These are phyloP conservation scores for Syndactyla subalaris DNA, from an alignment of 2,797 vertebrate genomes.

Conservation along the genomic window DNA sequence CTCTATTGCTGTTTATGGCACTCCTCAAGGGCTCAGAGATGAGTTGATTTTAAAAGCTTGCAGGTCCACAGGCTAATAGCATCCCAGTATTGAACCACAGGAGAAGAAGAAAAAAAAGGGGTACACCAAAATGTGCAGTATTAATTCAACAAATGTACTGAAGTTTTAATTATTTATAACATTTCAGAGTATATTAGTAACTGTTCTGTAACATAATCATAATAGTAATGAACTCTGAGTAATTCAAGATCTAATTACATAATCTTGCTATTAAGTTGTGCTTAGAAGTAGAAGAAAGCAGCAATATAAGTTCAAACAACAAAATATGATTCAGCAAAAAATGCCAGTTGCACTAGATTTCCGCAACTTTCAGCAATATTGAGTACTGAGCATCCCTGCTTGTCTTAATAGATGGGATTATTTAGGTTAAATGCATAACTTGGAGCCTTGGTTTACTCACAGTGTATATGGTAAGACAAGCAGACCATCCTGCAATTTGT, in stretches of 20 bases:
- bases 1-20: background rate
- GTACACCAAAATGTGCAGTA: background rate
- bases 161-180: conserved; percentile 34
- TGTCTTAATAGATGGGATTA: background rate
- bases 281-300: conserved; percentile 1
- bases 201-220: background rate
- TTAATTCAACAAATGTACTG: conserved; percentile 32
- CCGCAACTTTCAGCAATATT: background rate
- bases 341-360: background rate
- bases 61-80: background rate
- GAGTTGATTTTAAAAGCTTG: background rate
- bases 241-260: conserved; percentile 10
- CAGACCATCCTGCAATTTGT: background rate
- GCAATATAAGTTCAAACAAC: background rate
- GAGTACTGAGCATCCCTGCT: background rate
- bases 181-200: conserved; percentile 21
- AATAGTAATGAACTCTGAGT: conserved; percentile 19
- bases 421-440: background rate
- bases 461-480: background rate
- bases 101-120: background rate
- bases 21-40: background rate
- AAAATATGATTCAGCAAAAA: background rate
- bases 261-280: background rate
- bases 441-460: background rate
- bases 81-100: background rate